Base-by-base conservation (phyloP, 2,113 vertebrate species). In the Carassius auratus region DNA sequence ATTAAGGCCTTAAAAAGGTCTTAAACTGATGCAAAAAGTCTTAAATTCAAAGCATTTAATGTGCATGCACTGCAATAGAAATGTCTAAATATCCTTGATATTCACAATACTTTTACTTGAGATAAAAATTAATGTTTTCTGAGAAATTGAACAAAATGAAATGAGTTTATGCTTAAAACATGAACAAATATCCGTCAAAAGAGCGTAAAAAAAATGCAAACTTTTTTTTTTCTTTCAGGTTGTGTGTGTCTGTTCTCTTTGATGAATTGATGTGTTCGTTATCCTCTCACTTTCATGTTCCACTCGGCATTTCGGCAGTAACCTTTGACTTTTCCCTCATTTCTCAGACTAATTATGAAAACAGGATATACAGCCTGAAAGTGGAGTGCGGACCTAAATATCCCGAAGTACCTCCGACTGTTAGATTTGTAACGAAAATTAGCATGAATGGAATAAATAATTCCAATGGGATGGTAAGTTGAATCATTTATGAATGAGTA, bases 391-490 rank as follows among this genome's bases (percentile, higher is more conserved):
- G 98, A 94, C 92, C 96, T 94, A 98, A 96, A 96, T 99, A 99
- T 90, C 98, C 98, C 89, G 97, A 99, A 95, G 93, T 94, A 92
- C 94, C 97, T 92, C 98, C 98, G 91, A 96, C 93, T 94, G 95
- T 99, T 98, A 97, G 95, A 98, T 99, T 99, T 97, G 97, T 99
- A 95, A 99, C 98, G 94, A 99, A 99, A 97, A 98, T 99, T 96
- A 98, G 97, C 96, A 99, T 99, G 98, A 99, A 97, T 95, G 98
- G 98, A 94, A 96, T 99, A 96, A 99, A 99, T 97, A 98, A 98
- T 96, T 97, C 97, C 95, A 99, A 98, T 92, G 98, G 98, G 92
- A 95, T 94, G 97, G 98, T 99, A 95, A 97, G 98, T 93, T 90
- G 86, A 62, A 21, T 64, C 3, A 36, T 90, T 50, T 76, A 48